Percentiles rank a stretch among this genome's conserved stretches.
Evolutionary conservation across 2,888 invertebrate genomes (phyloP).

Genomic region (Brachyopa scutellaris): DNA sequence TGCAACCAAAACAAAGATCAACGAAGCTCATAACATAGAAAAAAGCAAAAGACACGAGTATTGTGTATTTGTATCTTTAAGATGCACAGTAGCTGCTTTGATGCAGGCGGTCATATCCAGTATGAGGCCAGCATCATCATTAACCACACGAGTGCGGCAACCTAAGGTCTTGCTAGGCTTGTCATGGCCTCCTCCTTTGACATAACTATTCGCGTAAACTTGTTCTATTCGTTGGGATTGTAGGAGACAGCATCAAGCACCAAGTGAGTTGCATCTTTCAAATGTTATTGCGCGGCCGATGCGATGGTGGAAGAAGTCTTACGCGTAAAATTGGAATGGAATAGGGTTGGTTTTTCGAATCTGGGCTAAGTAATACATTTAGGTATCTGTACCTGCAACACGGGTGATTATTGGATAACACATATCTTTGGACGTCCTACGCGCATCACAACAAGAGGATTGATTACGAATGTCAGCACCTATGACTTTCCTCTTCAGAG

Average conservation of each 20-base stretch:
- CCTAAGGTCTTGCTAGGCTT: conserved; percentile 19
- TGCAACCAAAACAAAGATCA: conserved; percentile 62
- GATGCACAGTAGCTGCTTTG: conserved; percentile 60
- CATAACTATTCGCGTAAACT: conserved; percentile 19
- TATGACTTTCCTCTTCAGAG: no score
- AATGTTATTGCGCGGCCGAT: no score
- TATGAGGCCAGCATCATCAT: conserved; percentile 22
- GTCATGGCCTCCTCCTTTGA: conserved; percentile 3
- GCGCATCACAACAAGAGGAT: no score
- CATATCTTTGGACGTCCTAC: no score
- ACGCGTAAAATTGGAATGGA: no score
- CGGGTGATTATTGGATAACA: no score
- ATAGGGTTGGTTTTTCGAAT: no score
- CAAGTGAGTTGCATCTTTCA: no score
- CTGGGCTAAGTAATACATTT: no score
- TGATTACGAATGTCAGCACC: no score
- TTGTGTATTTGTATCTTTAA: conserved; percentile 44
- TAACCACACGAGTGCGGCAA: not conserved
- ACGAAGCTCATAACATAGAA: conserved; percentile 15
- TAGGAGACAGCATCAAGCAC: conserved; percentile 19
- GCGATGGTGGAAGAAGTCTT: no score
- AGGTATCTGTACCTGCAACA: no score
- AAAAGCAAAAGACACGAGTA: not conserved
- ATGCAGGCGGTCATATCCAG: conserved; percentile 56
- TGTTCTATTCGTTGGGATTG: conserved; percentile 28